These are phyloP conservation scores for Cebuella pygmaea DNA, from an alignment of 2,797 vertebrate genomes.

Conservation along the genomic window DNA sequence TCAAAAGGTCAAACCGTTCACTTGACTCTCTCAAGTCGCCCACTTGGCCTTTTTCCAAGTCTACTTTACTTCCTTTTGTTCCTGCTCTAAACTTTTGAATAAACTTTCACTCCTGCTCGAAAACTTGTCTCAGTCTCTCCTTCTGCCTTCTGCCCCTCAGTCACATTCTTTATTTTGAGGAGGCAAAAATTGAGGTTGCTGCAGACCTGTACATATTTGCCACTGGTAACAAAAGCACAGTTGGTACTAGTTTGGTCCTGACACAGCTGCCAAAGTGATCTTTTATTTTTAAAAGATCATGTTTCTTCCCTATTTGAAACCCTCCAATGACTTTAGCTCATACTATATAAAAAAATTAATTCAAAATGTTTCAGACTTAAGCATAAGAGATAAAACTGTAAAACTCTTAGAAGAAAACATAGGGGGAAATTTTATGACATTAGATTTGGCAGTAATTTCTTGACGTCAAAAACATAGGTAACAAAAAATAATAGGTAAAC, in stretches of 20 bases:
- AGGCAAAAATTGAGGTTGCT: too few relatives aligned
- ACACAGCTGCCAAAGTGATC: neutral
- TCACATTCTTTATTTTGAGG: too few relatives aligned
- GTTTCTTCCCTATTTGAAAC: slow-evolving; percentile 1
- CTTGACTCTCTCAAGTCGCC: too few relatives aligned
- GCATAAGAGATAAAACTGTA: neutral
- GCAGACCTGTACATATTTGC: too few relatives aligned
- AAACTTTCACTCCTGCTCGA: too few relatives aligned
- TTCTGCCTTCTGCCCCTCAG: too few relatives aligned
- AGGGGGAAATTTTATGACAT: neutral
- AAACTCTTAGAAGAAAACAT: neutral
- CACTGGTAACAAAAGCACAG: neutral
- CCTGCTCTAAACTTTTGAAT: too few relatives aligned
- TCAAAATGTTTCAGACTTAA: neutral
- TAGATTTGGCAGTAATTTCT: neutral
- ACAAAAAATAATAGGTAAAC: neutral
- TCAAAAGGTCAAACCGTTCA: too few relatives aligned
- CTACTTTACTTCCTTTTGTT: too few relatives aligned
- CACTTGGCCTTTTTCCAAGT: too few relatives aligned
- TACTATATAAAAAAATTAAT: neutral
- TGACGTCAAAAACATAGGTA: neutral
- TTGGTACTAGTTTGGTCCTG: neutral
- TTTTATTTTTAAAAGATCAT: neutral
- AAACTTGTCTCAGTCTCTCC: too few relatives aligned
- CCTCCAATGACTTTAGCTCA: neutral